These are phyloP conservation scores for Drosophila insularis DNA, from an alignment of 1,140 invertebrate genomes.

Conservation along the genomic window DNA sequence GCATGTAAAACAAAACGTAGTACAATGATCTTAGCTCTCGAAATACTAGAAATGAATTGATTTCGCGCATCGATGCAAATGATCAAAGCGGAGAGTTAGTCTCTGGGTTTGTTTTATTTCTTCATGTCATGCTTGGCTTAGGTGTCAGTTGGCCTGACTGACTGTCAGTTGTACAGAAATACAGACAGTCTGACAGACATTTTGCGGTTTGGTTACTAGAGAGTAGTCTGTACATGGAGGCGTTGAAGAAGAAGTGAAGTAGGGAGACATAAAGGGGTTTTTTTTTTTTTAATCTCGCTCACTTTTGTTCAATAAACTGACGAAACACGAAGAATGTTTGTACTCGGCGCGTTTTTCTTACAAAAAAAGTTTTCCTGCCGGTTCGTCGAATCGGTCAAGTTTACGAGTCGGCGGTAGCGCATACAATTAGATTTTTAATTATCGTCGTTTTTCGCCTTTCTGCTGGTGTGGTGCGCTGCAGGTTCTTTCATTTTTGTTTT, in stretches of 20 bases:
- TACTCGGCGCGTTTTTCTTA: slow-evolving; percentile 27
- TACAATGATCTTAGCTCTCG: slow-evolving; percentile 21
- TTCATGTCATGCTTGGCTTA: slow-evolving; percentile 33
- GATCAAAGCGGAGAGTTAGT: slow-evolving; percentile 61
- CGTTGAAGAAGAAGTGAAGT: neutral
- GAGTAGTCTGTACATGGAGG: neutral
- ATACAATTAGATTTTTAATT: slow-evolving; percentile 79
- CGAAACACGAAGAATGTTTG: slow-evolving; percentile 30
- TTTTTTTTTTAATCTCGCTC: neutral
- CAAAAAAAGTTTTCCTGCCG: slow-evolving; percentile 20
- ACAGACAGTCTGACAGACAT: slow-evolving; percentile 20
- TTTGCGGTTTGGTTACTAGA: slow-evolving; percentile 50
- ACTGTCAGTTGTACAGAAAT: slow-evolving; percentile 19
- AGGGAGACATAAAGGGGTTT: no score
- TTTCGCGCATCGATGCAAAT: slow-evolving; percentile 74
- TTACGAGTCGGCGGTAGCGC: slow-evolving; percentile 65
- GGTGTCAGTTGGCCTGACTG: slow-evolving; percentile 47
- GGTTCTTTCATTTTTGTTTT: slow-evolving; percentile 11
- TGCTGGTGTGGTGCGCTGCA: slow-evolving; percentile 9
- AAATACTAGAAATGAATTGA: slow-evolving; percentile 72
- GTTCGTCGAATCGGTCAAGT: slow-evolving; percentile 23
- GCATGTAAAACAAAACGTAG: slow-evolving; percentile 17
- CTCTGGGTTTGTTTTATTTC: slow-evolving; percentile 12
- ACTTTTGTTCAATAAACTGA: slow-evolving; percentile 1
- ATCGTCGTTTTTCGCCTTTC: slow-evolving; percentile 47